phyloP scores from a whole-genome alignment of 2,888 invertebrate species.

The Coenonympha arcania region DNA sequence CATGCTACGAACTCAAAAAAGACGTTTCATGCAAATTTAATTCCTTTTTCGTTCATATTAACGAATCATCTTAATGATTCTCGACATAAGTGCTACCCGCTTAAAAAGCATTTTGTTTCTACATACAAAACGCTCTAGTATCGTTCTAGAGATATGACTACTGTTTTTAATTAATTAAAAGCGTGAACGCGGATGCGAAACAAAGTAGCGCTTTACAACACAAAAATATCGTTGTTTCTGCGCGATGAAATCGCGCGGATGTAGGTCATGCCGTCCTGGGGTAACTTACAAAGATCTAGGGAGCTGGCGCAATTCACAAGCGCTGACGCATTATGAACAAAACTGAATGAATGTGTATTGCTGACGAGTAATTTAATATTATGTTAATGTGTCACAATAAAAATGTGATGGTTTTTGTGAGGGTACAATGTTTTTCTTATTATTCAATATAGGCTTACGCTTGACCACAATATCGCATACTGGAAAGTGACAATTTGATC shows the following conservation, averaged over 20 bases:
- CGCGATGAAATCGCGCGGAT: conserved; percentile 52
- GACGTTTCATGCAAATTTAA: background rate
- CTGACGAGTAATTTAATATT: no score
- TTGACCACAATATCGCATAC: no score
- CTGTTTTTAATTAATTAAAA: conserved; percentile 56
- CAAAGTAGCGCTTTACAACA: conserved; percentile 52
- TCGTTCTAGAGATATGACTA: conserved; percentile 23
- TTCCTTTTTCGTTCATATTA: background rate
- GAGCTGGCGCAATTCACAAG: conserved; percentile 33
- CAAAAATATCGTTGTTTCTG: conserved; percentile 59
- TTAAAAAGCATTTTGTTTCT: conserved; percentile 1
- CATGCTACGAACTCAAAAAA: background rate
- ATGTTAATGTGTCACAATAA: no score
- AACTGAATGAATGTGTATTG: no score
- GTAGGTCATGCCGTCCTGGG: conserved; percentile 55
- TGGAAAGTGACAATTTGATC: no score
- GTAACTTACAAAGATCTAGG: conserved; percentile 54
- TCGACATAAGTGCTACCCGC: background rate
- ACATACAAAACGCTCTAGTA: conserved; percentile 3
- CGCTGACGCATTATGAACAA: background rate
- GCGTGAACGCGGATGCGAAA: conserved; percentile 40
- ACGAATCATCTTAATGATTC: background rate
- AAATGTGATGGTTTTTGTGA: no score
- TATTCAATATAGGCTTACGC: no score
- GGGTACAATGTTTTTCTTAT: no score